Evolutionary conservation across 2,888 invertebrate species (phyloP), one percentile per base, ranked within the genome.

Genomic region (Dorcus parallelipipedus): DNA sequence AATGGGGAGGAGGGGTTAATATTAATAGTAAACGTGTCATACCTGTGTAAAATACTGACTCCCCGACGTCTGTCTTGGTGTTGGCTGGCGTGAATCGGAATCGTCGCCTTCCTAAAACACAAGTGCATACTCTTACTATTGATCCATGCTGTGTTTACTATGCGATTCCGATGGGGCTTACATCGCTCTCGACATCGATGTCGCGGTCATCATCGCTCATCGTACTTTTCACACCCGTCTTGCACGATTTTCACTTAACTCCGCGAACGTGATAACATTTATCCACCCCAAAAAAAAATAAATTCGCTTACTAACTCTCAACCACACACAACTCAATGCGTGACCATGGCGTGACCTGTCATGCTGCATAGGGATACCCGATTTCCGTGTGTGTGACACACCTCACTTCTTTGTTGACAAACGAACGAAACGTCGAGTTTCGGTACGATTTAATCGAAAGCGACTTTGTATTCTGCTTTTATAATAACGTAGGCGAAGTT

Each of bases 131-230:
- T 14, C 58, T 58, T 43, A 59, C 59, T 58, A 56, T 59, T 62
- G 53, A 61, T 59, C 61, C 59, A 51, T 45, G 49, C n/a, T 48
- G 54, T 61, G 59, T 59, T 59, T 63, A 61, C 59, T 53, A 51
- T 6, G 26, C 26, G 26, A 6, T 33, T 7, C 26, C 26, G 26
- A 33, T 33, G 26, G 7, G 26, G 86, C 92, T 87, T 84, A 95
- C 95, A 83, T 95, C 95, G 83, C 95, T 95, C 83, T 95, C 94
- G 74, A 94, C 91, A 80, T 95, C 95, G 79, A 95, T 92, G 80
- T 95, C 95, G 73, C 93, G 86, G 79, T 95, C 95, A 80, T 95
- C 95, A 81, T 95, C 95, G 80, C 95, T 95, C 93, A 95, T 95
- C 72, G 69, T 79, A 61, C 51, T 61, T 61, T 62, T 61, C 49